These are phyloP conservation scores for Schlechtendalia chinensis DNA, from an alignment of 1,140 invertebrate genomes.

Conservation along the genomic window DNA sequence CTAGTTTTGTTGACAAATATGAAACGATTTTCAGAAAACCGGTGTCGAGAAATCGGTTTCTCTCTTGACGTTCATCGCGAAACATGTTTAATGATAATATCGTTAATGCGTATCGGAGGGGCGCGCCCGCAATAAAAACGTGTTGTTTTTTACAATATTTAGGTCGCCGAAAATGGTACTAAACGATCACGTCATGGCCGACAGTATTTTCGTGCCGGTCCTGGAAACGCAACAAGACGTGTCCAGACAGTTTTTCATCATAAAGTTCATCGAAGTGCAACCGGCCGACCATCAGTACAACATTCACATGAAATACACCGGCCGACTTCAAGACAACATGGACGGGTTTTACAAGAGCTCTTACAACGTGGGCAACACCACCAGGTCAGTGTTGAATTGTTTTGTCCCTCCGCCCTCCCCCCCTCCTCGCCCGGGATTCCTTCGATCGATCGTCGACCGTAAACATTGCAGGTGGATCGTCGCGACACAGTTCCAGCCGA, in stretches of 20 bases:
- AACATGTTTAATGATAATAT: no score
- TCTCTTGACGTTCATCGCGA: no score
- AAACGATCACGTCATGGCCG: conserved; percentile 24
- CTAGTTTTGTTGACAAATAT: no score
- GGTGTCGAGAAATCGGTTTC: no score
- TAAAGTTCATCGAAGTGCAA: conserved; percentile 64
- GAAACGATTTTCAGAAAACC: no score
- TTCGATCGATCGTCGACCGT: no score
- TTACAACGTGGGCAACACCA: conserved; percentile 69
- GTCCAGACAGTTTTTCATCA: conserved; percentile 71
- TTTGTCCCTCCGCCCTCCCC: no score
- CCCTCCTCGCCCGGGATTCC: no score
- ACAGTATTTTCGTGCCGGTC: conserved; percentile 26
- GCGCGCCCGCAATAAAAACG: no score
- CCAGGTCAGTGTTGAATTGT: conserved; percentile 62
- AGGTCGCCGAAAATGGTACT: conserved; percentile 55
- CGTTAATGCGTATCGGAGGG: no score
- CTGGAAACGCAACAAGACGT: conserved; percentile 60
- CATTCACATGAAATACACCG: conserved; percentile 69
- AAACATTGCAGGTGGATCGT: conserved; percentile 63
- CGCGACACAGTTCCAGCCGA: conserved; percentile 71
- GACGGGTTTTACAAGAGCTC: conserved; percentile 87
- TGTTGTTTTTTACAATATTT: no score
- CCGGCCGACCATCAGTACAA: conserved; percentile 64
- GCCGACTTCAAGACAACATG: conserved; percentile 71